A percentile compares a stretch with the other conserved stretches of the same genome.
phyloP scores from a whole-genome alignment of 2,113 vertebrate species.

The Gnathonemus longibarbis region DNA sequence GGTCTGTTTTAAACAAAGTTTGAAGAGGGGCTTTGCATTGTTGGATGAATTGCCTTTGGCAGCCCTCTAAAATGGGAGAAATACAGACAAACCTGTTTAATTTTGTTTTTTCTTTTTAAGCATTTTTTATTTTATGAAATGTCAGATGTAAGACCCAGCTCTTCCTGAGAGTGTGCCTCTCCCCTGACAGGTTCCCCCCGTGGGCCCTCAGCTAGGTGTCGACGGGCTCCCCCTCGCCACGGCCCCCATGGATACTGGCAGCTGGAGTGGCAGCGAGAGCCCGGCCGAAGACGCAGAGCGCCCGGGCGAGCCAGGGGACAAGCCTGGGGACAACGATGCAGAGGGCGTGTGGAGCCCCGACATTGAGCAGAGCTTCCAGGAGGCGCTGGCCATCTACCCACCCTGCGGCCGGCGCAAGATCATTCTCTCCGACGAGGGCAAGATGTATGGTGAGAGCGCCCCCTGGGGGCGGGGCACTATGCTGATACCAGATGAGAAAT shows the following conservation, averaged over 20 bases:
- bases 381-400: constrained; percentile 97
- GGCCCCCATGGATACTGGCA: constrained; percentile 86
- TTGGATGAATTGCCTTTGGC: background rate
- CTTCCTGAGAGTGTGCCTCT: constrained; percentile 22
- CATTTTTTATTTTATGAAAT: background rate
- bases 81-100: background rate
- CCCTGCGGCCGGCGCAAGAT: constrained; percentile 98
- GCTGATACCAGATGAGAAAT: background rate
- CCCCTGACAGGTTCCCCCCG: constrained; percentile 69
- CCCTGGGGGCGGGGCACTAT: constrained; percentile 25
- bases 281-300: constrained; percentile 96
- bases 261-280: constrained; percentile 98
- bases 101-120: background rate
- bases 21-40: background rate
- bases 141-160: background rate
- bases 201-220: constrained; percentile 37
- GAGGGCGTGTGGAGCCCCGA: constrained; percentile 99
- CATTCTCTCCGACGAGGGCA: constrained; percentile 98
- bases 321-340: constrained; percentile 93
- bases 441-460: constrained; percentile 93
- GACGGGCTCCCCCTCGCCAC: background rate
- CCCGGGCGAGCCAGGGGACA: constrained; percentile 95
- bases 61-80: background rate
- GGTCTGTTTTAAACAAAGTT: background rate
- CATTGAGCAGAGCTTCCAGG: constrained; percentile 99